phyloP scores from a whole-genome alignment of 2,888 invertebrate genomes.

The Bombylius major region DNA sequence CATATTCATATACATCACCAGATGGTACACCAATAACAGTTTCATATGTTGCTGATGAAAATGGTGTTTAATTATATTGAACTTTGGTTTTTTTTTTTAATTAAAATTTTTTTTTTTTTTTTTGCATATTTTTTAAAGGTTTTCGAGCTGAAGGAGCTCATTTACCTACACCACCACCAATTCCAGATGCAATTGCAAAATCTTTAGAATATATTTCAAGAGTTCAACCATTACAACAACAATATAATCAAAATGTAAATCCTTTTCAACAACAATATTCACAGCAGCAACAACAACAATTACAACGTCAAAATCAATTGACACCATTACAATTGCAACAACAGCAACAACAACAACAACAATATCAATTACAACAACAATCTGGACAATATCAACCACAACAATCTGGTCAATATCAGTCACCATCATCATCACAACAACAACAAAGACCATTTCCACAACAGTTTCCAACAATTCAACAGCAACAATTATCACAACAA shows the following conservation, averaged over 20 bases:
- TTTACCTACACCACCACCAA: slow-evolving; percentile 32
- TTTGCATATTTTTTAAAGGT: slow-evolving; percentile 17
- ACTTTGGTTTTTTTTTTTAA: background rate
- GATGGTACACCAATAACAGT: slow-evolving; percentile 59
- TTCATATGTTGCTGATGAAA: slow-evolving; percentile 62
- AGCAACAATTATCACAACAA: slow-evolving; percentile 23
- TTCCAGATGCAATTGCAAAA: slow-evolving; percentile 28
- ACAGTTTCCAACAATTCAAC: slow-evolving; percentile 16
- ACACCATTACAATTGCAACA: slow-evolving; percentile 23
- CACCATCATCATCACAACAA: slow-evolving; percentile 16
- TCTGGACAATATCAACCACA: slow-evolving; percentile 29
- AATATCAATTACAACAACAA: slow-evolving; percentile 18
- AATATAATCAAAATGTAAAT: slow-evolving; percentile 24
- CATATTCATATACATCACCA: slow-evolving; percentile 61
- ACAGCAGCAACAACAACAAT: slow-evolving; percentile 20
- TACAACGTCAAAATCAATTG: slow-evolving; percentile 19
- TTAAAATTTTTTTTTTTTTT: background rate
- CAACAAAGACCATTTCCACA: slow-evolving; percentile 15
- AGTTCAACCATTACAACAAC: slow-evolving; percentile 25
- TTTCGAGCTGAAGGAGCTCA: slow-evolving; percentile 36
- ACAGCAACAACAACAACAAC: slow-evolving; percentile 19
- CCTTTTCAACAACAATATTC: slow-evolving; percentile 30
- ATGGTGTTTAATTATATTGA: slow-evolving; percentile 39
- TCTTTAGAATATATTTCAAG: slow-evolving; percentile 27
- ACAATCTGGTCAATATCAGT: slow-evolving; percentile 20